These are phyloP conservation scores for Drosophila acutilabella DNA, from an alignment of 2,888 invertebrate genomes.

Conservation along the genomic window DNA sequence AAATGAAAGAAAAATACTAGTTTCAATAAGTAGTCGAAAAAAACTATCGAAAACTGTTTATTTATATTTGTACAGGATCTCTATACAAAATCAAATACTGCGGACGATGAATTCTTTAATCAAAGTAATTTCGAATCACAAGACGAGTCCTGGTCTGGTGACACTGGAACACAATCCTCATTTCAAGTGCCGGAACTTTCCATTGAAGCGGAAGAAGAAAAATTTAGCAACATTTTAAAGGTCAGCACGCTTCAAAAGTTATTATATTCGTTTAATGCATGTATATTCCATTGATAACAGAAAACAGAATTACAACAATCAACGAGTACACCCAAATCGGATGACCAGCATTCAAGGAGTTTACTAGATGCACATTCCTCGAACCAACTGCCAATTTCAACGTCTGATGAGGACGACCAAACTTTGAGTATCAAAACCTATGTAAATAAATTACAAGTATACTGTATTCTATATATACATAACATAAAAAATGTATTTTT, in stretches of 20 bases:
- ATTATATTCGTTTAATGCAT: not conserved
- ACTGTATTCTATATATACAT: not conserved
- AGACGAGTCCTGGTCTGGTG: conserved; percentile 14
- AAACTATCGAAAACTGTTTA: not conserved
- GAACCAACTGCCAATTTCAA: not conserved
- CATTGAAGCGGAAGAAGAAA: conserved; percentile 20
- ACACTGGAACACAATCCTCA: conserved; percentile 12
- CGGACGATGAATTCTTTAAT: conserved; percentile 10
- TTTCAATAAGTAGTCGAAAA: not conserved
- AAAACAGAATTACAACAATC: conserved; percentile 1
- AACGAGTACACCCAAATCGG: not conserved
- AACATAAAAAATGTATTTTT: not conserved
- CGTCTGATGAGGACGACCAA: conserved; percentile 20
- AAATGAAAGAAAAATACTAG: conserved; percentile 6
- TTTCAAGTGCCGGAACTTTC: conserved; percentile 20
- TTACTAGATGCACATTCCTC: conserved; percentile 2
- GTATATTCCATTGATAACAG: too few relatives aligned
- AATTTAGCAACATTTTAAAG: conserved; percentile 22
- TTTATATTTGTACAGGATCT: conserved; percentile 2
- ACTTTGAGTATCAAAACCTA: not conserved
- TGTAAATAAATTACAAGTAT: not conserved
- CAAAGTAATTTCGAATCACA: conserved; percentile 16
- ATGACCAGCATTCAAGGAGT: not conserved
- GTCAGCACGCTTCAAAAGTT: not conserved
- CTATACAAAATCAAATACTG: not conserved